A percentile compares a stretch with the other conserved stretches of the same genome.
phyloP scores from a whole-genome alignment of 1,140 invertebrate species.

The Lycorma delicatula region DNA sequence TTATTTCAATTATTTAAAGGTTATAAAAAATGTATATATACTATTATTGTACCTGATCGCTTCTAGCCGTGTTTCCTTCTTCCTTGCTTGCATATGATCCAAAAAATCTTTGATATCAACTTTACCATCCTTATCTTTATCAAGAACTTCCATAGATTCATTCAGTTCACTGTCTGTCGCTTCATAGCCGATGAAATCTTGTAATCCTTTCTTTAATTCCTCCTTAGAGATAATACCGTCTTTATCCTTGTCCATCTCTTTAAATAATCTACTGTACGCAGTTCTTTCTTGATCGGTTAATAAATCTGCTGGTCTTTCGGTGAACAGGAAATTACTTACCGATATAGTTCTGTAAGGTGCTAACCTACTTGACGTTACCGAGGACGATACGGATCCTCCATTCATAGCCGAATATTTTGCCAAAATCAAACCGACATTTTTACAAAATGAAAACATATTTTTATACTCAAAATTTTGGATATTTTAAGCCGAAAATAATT shows the following conservation, averaged over 20 bases:
- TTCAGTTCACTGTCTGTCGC: not conserved
- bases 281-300: not conserved
- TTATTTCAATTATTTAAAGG: too few species aligned
- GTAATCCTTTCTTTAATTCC: not conserved
- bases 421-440: too few species aligned
- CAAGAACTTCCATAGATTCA: not conserved
- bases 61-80: not conserved
- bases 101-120: not conserved
- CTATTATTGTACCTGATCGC: constrained; percentile 3
- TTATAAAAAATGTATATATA: too few species aligned
- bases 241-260: not conserved
- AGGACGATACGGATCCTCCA: too few species aligned
- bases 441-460: too few species aligned
- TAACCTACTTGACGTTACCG: too few species aligned
- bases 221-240: not conserved
- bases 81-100: not conserved
- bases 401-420: too few species aligned
- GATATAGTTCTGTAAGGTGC: too few species aligned
- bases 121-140: not conserved
- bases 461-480: too few species aligned
- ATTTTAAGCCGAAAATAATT: too few species aligned
- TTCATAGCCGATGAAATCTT: not conserved
- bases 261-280: not conserved
- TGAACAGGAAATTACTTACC: too few species aligned
- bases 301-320: not conserved